Conservation (phyloP, 1,140 invertebrate species). For the Ceratosolen solmsi region DNA sequence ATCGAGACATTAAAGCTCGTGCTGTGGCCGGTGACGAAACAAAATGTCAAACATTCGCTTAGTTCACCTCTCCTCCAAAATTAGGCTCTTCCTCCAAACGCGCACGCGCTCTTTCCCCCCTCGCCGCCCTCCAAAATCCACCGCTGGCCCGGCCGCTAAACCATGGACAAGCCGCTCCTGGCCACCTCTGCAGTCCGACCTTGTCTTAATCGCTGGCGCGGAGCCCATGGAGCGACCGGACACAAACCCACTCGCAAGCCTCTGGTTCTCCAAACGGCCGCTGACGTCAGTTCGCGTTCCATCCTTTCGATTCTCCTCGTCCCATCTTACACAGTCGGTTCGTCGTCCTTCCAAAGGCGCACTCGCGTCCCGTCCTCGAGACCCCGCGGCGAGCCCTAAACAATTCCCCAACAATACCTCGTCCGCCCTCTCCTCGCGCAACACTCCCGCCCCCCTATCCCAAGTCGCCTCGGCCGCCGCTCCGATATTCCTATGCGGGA, state of each 20-base stretch:
- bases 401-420: neutral
- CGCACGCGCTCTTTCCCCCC: too few relatives aligned
- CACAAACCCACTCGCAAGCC: neutral
- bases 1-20: neutral
- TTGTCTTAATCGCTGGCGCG: neutral
- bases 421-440: too few relatives aligned
- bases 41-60: slow-evolving; percentile 19
- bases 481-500: too few relatives aligned
- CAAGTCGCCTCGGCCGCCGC: too few relatives aligned
- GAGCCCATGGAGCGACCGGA: neutral
- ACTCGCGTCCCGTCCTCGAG: neutral
- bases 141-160: too few relatives aligned
- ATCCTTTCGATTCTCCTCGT: neutral
- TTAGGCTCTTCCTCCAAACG: neutral
- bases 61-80: slow-evolving; percentile 7
- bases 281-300: slow-evolving; percentile 9
- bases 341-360: neutral
- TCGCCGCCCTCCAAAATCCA: too few relatives aligned
- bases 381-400: neutral
- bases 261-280: neutral
- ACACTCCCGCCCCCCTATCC: too few relatives aligned
- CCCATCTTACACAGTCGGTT: neutral
- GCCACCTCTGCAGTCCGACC: neutral
- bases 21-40: neutral
- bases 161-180: too few relatives aligned